A percentile compares a stretch with the other conserved stretches of the same genome.
Evolutionary conservation across 2,888 invertebrate species (phyloP).

Genomic region (Orchestes rusci): DNA sequence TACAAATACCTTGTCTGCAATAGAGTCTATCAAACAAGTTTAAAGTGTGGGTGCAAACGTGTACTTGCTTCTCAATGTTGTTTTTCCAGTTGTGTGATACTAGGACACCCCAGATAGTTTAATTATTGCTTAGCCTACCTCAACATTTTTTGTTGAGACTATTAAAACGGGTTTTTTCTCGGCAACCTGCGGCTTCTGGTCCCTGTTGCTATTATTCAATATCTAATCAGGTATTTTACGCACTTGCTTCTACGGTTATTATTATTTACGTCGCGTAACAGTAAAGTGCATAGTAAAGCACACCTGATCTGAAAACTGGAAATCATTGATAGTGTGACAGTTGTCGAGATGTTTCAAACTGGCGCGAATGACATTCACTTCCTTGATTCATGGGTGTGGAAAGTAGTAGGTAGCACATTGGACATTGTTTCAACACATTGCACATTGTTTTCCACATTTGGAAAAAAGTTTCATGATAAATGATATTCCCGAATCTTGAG

Average conservation of each 20-base stretch:
- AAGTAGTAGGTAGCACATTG: too few species aligned
- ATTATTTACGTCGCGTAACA: background rate
- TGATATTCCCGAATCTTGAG: too few species aligned
- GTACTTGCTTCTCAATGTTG: constrained; percentile 27
- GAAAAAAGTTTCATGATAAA: too few species aligned
- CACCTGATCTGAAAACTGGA: too few species aligned
- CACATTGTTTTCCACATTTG: too few species aligned
- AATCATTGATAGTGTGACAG: too few species aligned
- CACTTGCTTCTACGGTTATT: background rate
- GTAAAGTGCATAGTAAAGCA: constrained; percentile 1
- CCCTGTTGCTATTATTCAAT: background rate
- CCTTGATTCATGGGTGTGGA: too few species aligned
- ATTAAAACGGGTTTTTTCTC: background rate
- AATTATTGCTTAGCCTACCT: background rate
- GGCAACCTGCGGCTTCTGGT: background rate
- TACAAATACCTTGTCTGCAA: too few species aligned
- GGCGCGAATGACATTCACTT: too few species aligned
- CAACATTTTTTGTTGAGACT: background rate
- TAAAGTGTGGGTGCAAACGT: constrained; percentile 23
- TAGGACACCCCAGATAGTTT: background rate
- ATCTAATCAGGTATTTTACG: background rate
- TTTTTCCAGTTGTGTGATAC: constrained; percentile 32
- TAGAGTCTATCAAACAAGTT: too few species aligned
- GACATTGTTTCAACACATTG: too few species aligned
- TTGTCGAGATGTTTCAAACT: too few species aligned